Conservation (phyloP, 1,140 invertebrate species). For the Aporrectodea caliginosa region DNA sequence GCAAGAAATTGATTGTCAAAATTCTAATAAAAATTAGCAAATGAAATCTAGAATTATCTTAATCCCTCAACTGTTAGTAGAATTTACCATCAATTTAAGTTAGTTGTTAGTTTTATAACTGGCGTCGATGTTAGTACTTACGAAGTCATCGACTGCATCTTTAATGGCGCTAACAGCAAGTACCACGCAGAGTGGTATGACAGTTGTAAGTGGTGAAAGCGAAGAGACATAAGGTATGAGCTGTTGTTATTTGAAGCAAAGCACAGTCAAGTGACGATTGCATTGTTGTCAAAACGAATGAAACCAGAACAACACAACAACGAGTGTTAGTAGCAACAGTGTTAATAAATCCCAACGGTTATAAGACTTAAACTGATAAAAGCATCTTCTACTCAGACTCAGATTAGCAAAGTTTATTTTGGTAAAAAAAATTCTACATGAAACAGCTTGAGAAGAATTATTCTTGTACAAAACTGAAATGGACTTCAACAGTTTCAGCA, state of each 20-base stretch:
- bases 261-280: too few species aligned
- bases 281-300: not conserved
- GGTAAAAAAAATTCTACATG: not conserved
- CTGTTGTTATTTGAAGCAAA: conserved; percentile 12
- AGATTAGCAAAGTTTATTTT: not conserved
- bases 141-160: conserved; percentile 86
- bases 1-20: too few species aligned
- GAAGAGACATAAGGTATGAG: conserved; percentile 33
- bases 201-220: conserved; percentile 59
- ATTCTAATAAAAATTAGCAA: too few species aligned
- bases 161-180: conserved; percentile 88
- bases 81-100: too few species aligned
- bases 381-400: not conserved
- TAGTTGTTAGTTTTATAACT: too few species aligned
- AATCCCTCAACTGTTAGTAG: too few species aligned
- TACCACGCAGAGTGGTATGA: conserved; percentile 70
- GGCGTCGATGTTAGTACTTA: conserved; percentile 61
- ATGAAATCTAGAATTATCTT: too few species aligned
- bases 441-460: too few species aligned
- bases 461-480: too few species aligned
- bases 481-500: too few species aligned
- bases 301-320: not conserved
- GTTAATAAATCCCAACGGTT: not conserved
- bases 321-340: not conserved
- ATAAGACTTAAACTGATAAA: not conserved